Evolutionary conservation across 2,113 vertebrate species (phyloP), one percentile per base, ranked within the genome.

Genomic region (Coptodon bakossiorum): DNA sequence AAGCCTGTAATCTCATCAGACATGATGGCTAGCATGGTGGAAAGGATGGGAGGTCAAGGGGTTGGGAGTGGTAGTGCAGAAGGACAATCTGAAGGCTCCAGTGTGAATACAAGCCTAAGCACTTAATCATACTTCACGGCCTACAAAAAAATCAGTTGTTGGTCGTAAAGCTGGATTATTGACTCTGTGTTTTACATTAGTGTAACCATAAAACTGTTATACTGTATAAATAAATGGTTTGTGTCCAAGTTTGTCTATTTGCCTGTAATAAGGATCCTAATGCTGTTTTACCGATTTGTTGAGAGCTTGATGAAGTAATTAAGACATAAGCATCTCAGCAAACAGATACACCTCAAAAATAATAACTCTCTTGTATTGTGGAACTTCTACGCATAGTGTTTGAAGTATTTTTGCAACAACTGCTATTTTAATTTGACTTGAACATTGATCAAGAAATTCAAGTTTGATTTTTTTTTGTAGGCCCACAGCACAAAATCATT

Each of bases 1-100:
- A 88, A 94, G 91, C 92, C 90, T 80, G 90, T 96, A 96, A 96
- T 96, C 96, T 96, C 36, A 83, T 95, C 95, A 96, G 95, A 94
- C 95, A 94, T 89, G 87, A 95, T 87, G 91, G 91, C 91, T 87
- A 85, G 93, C 88, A 94, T 88, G 83, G 81, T 87, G 86, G 82
- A 82, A 88, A 85, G 80, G 54, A 86, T 82, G 61, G 50, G 81
- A 87, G 86, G 88, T 86, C 81, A 91, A 78, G 66, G 89, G 80
- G 83, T 50, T 82, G 86, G 85, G 82, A 66, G 68, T 27, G 84
- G 38, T 59, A 54, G 66, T 84, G 53, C 79, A 83, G 89, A 80
- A 81, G 53, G 82, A 83, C 89, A 61, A 82, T 91, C 84, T 86
- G 80, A 82, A 81, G 86, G 79, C 57, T 91, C 52, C 88, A 24